These are phyloP conservation scores for Drosophila histrio DNA, from an alignment of 2,888 invertebrate species.

Conservation along the genomic window DNA sequence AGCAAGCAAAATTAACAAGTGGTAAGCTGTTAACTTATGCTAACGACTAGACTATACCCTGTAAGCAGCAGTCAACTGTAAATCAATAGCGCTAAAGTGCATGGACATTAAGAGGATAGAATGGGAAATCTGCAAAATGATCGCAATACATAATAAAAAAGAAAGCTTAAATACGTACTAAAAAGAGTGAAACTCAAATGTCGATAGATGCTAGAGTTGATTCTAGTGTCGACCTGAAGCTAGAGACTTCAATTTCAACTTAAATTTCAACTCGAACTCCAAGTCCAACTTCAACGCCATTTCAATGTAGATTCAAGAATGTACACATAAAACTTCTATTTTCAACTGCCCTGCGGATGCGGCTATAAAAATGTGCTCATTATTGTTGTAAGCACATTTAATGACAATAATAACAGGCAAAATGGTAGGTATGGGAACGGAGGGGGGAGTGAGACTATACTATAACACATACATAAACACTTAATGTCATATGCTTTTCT, in stretches of 20 bases:
- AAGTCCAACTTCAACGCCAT: not conserved
- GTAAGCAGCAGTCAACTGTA: conserved; percentile 5
- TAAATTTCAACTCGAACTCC: not conserved
- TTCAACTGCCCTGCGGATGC: conserved; percentile 23
- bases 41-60: conserved; percentile 48
- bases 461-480: conserved; percentile 46
- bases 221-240: conserved; percentile 1
- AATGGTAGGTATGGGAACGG: not conserved
- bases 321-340: conserved; percentile 7
- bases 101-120: conserved; percentile 2
- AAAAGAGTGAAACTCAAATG: conserved; percentile 16
- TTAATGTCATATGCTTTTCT: conserved; percentile 56
- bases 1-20: conserved; percentile 15
- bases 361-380: conserved; percentile 49
- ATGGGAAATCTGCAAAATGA: not conserved
- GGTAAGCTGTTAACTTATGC: not conserved
- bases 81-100: conserved; percentile 14
- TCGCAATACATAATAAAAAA: not conserved
- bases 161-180: not conserved
- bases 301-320: conserved; percentile 7
- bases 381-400: conserved; percentile 58
- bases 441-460: not conserved
- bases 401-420: conserved; percentile 54
- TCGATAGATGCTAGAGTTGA: conserved; percentile 2
- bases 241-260: not conserved